Conservation (phyloP, 2,797 vertebrate genomes). For the Selene dorsalis region DNA sequence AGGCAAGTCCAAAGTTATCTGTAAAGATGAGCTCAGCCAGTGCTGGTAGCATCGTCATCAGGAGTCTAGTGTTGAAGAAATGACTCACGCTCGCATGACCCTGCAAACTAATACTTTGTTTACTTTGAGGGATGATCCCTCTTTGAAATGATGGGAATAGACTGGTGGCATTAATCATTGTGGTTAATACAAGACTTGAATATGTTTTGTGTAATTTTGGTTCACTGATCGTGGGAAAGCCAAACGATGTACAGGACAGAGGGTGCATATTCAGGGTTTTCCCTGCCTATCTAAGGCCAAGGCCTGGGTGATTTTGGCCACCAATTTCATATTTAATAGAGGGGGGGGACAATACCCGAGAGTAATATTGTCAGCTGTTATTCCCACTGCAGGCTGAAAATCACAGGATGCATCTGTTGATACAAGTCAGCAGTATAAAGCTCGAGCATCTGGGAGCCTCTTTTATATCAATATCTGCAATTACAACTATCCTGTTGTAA, state of each 20-base stretch:
- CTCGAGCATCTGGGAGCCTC: too few species aligned
- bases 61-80: conserved; percentile 2
- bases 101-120: conserved; percentile 45
- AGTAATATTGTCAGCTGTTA: too few species aligned
- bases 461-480: too few species aligned
- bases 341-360: too few species aligned
- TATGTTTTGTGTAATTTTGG: background rate
- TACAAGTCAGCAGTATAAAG: too few species aligned
- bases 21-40: background rate
- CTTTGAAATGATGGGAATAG: conserved; percentile 19
- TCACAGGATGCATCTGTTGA: too few species aligned
- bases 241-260: background rate
- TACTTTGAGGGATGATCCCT: conserved; percentile 22
- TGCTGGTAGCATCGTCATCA: conserved; percentile 1
- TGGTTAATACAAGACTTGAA: background rate
- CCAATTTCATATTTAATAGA: too few species aligned
- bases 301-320: too few species aligned
- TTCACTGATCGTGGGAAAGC: background rate
- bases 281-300: too few species aligned
- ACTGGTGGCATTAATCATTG: background rate
- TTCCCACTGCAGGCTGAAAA: too few species aligned
- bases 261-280: too few species aligned
- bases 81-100: conserved; percentile 35
- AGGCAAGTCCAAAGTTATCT: background rate
- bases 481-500: too few species aligned